Conservation (phyloP, 37 sponge, comb jelly and placozoan species). For the Petrosia ficiformis region DNA sequence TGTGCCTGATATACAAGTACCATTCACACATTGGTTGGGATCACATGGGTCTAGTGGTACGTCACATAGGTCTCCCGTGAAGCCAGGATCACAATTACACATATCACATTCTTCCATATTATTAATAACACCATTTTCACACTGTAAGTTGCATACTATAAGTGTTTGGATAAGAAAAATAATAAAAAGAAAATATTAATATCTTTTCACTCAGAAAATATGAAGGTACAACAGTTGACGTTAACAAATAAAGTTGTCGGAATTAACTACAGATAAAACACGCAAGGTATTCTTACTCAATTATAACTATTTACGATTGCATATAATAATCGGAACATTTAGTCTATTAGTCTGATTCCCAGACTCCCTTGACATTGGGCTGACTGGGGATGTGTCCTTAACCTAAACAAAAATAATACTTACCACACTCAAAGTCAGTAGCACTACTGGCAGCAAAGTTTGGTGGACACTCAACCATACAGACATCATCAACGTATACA, state of each 20-base stretch:
- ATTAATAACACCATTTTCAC: background rate
- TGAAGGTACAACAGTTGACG: no score
- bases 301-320: no score
- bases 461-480: background rate
- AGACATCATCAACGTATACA: background rate
- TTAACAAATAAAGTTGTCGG: no score
- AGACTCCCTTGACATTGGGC: no score
- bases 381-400: no score
- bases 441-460: background rate
- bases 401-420: no score
- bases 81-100: background rate
- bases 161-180: no score
- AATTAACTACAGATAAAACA: background rate
- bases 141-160: background rate
- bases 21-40: background rate
- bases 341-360: no score
- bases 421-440: background rate
- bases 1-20: background rate
- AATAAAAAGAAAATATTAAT: no score
- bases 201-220: no score
- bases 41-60: background rate
- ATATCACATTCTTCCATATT: background rate
- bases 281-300: no score
- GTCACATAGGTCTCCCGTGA: slow-evolving; percentile 1
- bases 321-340: no score